A percentile compares a stretch with the other conserved stretches of the same genome.
Conservation (phyloP, 2,888 invertebrate species). For the Scrobipalpa costella region DNA sequence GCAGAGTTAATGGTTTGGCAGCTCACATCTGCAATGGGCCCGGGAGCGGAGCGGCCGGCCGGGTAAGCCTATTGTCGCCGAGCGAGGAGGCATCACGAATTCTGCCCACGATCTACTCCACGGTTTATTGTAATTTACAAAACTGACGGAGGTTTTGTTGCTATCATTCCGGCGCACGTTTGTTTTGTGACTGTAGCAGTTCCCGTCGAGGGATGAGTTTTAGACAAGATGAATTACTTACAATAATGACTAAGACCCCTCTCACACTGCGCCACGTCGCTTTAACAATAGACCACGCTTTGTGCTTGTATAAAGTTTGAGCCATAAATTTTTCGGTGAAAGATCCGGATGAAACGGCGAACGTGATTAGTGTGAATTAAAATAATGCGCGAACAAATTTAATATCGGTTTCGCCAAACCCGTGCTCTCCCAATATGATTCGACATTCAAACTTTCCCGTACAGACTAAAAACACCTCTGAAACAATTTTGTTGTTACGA, state of each 20-base stretch:
- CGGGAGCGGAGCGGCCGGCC: slow-evolving; percentile 41
- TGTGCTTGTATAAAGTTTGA: slow-evolving; percentile 21
- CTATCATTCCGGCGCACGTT: slow-evolving; percentile 64
- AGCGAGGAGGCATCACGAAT: slow-evolving; percentile 63
- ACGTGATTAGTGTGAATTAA: slow-evolving; percentile 24
- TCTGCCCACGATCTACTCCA: slow-evolving; percentile 70
- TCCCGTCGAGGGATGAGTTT: slow-evolving; percentile 32
- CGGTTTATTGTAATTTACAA: slow-evolving; percentile 79
- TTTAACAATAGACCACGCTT: slow-evolving; percentile 27
- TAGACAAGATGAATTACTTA: slow-evolving; percentile 33
- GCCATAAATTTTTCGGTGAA: slow-evolving; percentile 22
- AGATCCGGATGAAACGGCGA: slow-evolving; percentile 12
- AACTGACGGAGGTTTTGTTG: slow-evolving; percentile 72
- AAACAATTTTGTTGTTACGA: slow-evolving; percentile 26
- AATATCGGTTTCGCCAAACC: slow-evolving; percentile 25
- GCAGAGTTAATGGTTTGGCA: slow-evolving; percentile 57
- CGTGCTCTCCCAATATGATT: slow-evolving; percentile 24
- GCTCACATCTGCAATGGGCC: slow-evolving; percentile 58
- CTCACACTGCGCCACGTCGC: slow-evolving; percentile 21
- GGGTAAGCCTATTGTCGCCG: slow-evolving; percentile 69
- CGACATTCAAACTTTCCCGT: slow-evolving; percentile 24
- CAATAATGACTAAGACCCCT: slow-evolving; percentile 30
- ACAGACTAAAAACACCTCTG: slow-evolving; percentile 24
- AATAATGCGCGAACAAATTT: slow-evolving; percentile 25
- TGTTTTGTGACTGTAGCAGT: slow-evolving; percentile 58